Percentiles rank a stretch among this genome's conserved stretches.
phyloP scores from a whole-genome alignment of 37 sponge, comb jelly and placozoan species.

The Halichondria panicea region DNA sequence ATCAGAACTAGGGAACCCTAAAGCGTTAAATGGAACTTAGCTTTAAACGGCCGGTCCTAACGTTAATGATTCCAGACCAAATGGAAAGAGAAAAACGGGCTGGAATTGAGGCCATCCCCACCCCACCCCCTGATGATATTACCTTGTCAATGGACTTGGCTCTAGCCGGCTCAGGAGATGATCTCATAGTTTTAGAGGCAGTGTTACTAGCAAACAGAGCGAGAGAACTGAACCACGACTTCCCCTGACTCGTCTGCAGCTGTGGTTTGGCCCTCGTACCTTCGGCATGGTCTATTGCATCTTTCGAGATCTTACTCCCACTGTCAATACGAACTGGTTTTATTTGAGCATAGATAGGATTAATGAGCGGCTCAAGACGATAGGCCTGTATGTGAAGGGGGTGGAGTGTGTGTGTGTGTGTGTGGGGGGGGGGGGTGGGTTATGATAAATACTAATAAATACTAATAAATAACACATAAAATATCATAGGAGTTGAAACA shows the following conservation, averaged over 20 bases:
- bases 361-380: slow-evolving; percentile 85
- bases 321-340: slow-evolving; percentile 74
- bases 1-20: too few species aligned
- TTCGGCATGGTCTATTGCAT: slow-evolving; percentile 48
- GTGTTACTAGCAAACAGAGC: background rate
- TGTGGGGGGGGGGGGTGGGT: too few species aligned
- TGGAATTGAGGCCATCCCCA: too few species aligned
- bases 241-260: background rate
- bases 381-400: slow-evolving; percentile 74
- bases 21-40: too few species aligned
- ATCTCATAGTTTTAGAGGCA: background rate
- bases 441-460: background rate
- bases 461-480: background rate
- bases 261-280: slow-evolving; percentile 31
- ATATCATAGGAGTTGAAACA: background rate
- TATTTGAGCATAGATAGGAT: slow-evolving; percentile 58
- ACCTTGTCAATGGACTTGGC: slow-evolving; percentile 32
- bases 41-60: too few species aligned
- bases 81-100: too few species aligned
- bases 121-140: background rate
- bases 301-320: slow-evolving; percentile 45
- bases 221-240: slow-evolving; percentile 12
- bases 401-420: background rate
- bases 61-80: too few species aligned
- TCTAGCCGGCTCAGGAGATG: background rate